Percentiles rank a stretch among this genome's conserved stretches.
phyloP scores from a whole-genome alignment of 2,797 vertebrate species.

The Taenioides sp. region DNA sequence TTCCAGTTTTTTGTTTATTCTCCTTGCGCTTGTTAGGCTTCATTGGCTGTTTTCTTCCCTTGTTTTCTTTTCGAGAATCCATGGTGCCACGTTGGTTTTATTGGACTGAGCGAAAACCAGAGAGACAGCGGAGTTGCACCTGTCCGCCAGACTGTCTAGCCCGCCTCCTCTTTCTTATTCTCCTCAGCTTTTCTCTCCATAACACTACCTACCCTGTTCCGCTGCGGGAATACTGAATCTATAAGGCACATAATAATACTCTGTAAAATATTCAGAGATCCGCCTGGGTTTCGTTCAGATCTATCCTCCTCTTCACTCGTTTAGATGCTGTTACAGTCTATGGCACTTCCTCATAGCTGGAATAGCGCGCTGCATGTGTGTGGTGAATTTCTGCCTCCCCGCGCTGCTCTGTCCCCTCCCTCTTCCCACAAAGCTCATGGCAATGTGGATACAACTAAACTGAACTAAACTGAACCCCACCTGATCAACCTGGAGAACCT shows the following conservation, averaged over 20 bases:
- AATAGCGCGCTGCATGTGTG: conserved; percentile 24
- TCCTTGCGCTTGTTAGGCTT: conserved; percentile 70
- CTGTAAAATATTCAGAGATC: background rate
- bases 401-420: conserved; percentile 13
- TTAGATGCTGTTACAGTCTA: conserved; percentile 37
- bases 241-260: conserved; percentile 53
- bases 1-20: conserved; percentile 66
- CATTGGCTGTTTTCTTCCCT: conserved; percentile 63
- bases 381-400: conserved; percentile 10
- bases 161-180: conserved; percentile 44
- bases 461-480: no score
- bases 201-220: conserved; percentile 23
- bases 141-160: conserved; percentile 64
- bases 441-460: conserved; percentile 18
- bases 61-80: conserved; percentile 72
- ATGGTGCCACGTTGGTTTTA: conserved; percentile 44
- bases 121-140: conserved; percentile 64
- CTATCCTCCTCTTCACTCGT: conserved; percentile 23
- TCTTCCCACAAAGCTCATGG: conserved; percentile 9
- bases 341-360: conserved; percentile 55
- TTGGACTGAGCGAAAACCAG: conserved; percentile 35
- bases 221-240: conserved; percentile 53
- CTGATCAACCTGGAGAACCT: conserved; percentile 33
- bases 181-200: conserved; percentile 40
- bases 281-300: background rate